phyloP scores from a whole-genome alignment of 2,888 invertebrate species.

The Lydus trimaculatus region DNA sequence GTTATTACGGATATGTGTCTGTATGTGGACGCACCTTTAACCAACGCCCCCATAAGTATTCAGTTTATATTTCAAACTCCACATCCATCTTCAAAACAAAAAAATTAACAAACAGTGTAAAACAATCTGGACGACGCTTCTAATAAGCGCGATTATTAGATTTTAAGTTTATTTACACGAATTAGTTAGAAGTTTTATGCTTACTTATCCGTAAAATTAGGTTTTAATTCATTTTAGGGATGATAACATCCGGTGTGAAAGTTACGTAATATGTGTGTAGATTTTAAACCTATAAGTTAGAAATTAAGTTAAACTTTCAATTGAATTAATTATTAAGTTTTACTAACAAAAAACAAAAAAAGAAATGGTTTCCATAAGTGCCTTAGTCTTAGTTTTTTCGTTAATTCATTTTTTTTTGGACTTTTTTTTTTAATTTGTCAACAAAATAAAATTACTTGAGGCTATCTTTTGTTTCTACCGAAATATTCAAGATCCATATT shows the following conservation, averaged over 20 bases:
- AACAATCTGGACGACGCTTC: background rate
- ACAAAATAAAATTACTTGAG: conserved; percentile 16
- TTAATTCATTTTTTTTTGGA: background rate
- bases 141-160: background rate
- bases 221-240: conserved; percentile 11
- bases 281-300: background rate
- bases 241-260: conserved; percentile 25
- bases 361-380: conserved; percentile 21
- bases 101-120: too few species aligned
- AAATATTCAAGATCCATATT: conserved; percentile 15
- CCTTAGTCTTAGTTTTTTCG: conserved; percentile 17
- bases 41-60: too few species aligned
- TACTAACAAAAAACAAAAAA: background rate
- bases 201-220: conserved; percentile 2
- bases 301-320: conserved; percentile 1
- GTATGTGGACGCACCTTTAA: background rate
- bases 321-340: background rate
- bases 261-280: conserved; percentile 24
- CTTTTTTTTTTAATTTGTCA: background rate
- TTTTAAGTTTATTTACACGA: background rate
- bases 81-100: too few species aligned
- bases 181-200: background rate
- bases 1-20: too few species aligned
- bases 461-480: conserved; percentile 6
- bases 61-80: too few species aligned